These are phyloP conservation scores for Adelges cooleyi DNA, from an alignment of 1,140 invertebrate genomes.

Conservation along the genomic window DNA sequence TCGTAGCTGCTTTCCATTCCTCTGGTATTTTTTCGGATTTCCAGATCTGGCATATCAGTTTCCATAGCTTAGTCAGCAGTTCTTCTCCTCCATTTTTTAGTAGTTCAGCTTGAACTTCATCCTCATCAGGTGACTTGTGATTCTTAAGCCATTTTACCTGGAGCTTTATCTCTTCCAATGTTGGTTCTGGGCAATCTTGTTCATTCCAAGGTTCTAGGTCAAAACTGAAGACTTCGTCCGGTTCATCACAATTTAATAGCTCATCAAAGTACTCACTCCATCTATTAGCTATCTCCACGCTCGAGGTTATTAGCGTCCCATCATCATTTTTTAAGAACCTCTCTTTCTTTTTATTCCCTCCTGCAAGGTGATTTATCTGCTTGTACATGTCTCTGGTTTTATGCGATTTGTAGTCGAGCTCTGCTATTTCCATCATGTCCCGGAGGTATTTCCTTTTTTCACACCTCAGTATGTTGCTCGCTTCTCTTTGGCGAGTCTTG, in stretches of 20 bases:
- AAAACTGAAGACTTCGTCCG: neutral
- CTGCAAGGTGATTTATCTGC: neutral
- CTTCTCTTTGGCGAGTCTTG: neutral
- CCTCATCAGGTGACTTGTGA: too few species aligned
- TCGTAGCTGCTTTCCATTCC: slow-evolving; percentile 32
- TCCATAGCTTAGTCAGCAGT: too few species aligned
- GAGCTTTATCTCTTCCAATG: neutral
- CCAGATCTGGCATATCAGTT: too few species aligned
- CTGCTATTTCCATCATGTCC: neutral
- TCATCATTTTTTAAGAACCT: neutral
- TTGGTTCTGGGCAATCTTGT: neutral
- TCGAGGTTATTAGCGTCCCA: neutral
- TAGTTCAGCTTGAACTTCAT: too few species aligned
- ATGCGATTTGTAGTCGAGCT: neutral
- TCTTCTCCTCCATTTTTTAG: too few species aligned
- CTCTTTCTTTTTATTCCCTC: neutral
- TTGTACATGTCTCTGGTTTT: neutral
- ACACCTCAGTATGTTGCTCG: neutral
- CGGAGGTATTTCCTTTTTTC: neutral
- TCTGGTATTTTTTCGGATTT: slow-evolving; percentile 32
- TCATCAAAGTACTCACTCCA: neutral
- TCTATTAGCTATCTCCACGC: neutral
- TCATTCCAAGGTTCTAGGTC: neutral
- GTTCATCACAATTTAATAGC: slow-evolving; percentile 1
- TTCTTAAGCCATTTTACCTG: too few species aligned